These are phyloP conservation scores for Dendropsophus ebraccatus DNA, from an alignment of 2,113 vertebrate species.

Conservation along the genomic window DNA sequence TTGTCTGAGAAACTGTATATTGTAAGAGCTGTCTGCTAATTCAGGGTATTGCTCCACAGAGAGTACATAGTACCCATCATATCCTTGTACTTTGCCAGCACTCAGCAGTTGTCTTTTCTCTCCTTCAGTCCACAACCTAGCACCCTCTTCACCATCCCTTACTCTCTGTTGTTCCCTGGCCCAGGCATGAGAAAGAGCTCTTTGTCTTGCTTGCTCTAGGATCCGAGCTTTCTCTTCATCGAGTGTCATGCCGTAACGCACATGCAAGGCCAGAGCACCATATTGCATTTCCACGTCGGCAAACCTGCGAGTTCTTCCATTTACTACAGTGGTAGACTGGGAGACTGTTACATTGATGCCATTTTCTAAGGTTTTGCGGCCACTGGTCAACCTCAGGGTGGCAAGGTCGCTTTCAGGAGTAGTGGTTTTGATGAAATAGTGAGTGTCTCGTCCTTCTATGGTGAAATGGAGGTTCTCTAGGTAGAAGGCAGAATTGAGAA, in stretches of 20 bases:
- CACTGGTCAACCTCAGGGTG: constrained; percentile 89
- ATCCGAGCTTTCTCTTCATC: constrained; percentile 97
- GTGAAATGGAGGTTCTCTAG: constrained; percentile 96
- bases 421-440: constrained; percentile 95
- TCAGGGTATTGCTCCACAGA: constrained; percentile 99
- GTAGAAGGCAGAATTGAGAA: constrained; percentile 95
- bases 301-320: constrained; percentile 94
- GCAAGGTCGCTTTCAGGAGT: constrained; percentile 92
- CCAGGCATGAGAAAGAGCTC: constrained; percentile 90
- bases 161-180: constrained; percentile 92
- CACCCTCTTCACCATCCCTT: constrained; percentile 91
- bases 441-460: constrained; percentile 90
- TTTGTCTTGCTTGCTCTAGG: constrained; percentile 91
- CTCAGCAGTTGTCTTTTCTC: constrained; percentile 97
- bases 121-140: constrained; percentile 94
- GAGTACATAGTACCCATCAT: constrained; percentile 97
- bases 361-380: constrained; percentile 92
- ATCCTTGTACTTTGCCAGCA: constrained; percentile 92
- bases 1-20: constrained; percentile 97
- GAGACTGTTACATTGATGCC: constrained; percentile 96
- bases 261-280: constrained; percentile 86
- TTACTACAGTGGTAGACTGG: constrained; percentile 94
- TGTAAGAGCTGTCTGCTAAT: constrained; percentile 95
- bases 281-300: constrained; percentile 95
- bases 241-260: constrained; percentile 94